Percentiles rank a stretch among this genome's conserved stretches.
phyloP scores from a whole-genome alignment of 2,888 invertebrate genomes.

The Pyrrhosoma nymphula region DNA sequence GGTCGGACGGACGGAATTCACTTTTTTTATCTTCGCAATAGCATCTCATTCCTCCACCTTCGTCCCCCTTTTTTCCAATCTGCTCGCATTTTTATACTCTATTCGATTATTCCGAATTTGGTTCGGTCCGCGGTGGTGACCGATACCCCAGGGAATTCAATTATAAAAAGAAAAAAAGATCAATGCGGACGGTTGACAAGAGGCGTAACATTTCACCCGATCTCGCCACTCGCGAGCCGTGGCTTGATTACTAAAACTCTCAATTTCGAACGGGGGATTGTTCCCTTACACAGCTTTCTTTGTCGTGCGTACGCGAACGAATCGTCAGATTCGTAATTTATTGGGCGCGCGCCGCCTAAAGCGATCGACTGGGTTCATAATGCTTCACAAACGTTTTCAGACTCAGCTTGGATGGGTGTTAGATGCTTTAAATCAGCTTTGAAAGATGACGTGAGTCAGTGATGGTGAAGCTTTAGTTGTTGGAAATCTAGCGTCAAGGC shows the following conservation, averaged over 20 bases:
- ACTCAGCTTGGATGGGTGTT: too few relatives aligned
- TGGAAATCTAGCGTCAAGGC: too few relatives aligned
- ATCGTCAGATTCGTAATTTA: background rate
- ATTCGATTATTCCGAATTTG: background rate
- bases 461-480: too few relatives aligned
- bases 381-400: too few relatives aligned
- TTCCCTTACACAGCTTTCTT: background rate
- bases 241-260: background rate
- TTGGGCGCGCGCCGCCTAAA: too few relatives aligned
- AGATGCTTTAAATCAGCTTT: too few relatives aligned
- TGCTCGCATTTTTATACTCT: background rate
- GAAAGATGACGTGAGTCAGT: too few relatives aligned
- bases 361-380: too few relatives aligned
- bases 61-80: background rate
- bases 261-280: background rate
- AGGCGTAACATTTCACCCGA: background rate
- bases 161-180: conserved; percentile 1
- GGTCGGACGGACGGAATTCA: background rate
- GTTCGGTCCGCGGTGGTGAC: background rate
- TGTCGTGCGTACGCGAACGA: background rate
- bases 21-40: background rate
- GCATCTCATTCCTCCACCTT: background rate
- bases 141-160: background rate
- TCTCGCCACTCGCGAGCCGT: background rate
- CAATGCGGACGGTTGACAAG: background rate